Conservation (phyloP, 2,888 invertebrate genomes). For the Brenthis hecate region DNA sequence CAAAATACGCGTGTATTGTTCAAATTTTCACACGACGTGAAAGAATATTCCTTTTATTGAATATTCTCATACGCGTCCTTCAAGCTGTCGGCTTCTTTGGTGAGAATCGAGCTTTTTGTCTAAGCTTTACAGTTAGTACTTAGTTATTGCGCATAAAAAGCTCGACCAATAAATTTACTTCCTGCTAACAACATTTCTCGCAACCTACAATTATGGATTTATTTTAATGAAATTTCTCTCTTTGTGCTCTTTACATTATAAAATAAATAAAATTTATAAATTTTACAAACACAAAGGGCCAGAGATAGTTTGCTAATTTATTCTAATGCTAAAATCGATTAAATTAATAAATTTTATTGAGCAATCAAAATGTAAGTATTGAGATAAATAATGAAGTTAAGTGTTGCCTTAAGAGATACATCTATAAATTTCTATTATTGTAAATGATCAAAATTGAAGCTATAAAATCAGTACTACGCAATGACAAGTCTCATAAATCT, state of each 20-base stretch:
- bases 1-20: constrained; percentile 41
- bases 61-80: constrained; percentile 18
- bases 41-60: constrained; percentile 29
- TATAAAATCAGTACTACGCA: constrained; percentile 33
- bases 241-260: no score
- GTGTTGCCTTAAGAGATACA: constrained; percentile 11
- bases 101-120: constrained; percentile 15
- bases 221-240: no score
- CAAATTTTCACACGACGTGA: constrained; percentile 40
- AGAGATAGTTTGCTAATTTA: background rate
- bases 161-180: background rate
- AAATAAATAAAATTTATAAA: no score
- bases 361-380: constrained; percentile 3
- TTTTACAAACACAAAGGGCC: no score
- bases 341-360: background rate
- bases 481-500: constrained; percentile 50
- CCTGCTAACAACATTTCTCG: background rate
- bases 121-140: background rate
- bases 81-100: constrained; percentile 7
- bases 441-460: constrained; percentile 26
- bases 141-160: background rate
- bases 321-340: background rate
- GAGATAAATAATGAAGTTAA: constrained; percentile 18
- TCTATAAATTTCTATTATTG: constrained; percentile 37
- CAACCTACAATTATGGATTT: background rate